Base-by-base conservation (phyloP, 2,797 vertebrate species). In the Pyrocephalus nanus region DNA sequence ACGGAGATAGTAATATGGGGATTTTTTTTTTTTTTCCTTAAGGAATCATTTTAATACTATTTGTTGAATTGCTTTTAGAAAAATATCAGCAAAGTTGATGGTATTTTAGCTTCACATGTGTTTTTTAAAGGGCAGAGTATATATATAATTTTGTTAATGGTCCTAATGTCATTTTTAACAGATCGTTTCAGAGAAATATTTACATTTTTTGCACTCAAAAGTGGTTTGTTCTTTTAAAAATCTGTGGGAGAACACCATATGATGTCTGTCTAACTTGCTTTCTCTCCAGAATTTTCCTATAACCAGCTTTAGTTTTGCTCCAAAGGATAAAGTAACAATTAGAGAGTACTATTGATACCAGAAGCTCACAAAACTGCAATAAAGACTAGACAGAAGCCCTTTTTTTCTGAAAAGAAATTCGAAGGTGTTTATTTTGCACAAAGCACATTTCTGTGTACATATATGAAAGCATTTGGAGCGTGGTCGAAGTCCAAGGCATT, bases 181-280 rank as follows among this genome's bases (percentile, higher is more conserved):
- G 13, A 11, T 45, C 0, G 3, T 40, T 88, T 85, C 58, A 48
- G 42, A 18, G 22, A 57, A 51, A 9, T 29, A 34, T 79, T 88
- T 80, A 19, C 1, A 1, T 51, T 84, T 92, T 84, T 90, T 72
- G 29, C 93, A 79, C 19, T 90, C 3, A 4, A 23, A 54, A 93
- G 48, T 90, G 58, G 83, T 84, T 71, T 79, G 26, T 69, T 20
- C 45, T 83, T 95, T 94, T 81, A 78, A 58, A 86, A 95, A 89
- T 81, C 40, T 85, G 10, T 16, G 69, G 57, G 15, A 88, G 2
- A 60, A 50, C 34, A 15, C 4, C 16, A 45, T 23, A 55, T 51
- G 45, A 47, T 94, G 15, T 88, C 73, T 92, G 67, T 66, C 86
- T 67, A 71, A 47, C 25, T 26, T 3, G 4, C 57, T 91, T 61